Evolutionary conservation across 2,113 vertebrate species (phyloP), one percentile per base, ranked within the genome.

Genomic region (Ginglymostoma cirratum): DNA sequence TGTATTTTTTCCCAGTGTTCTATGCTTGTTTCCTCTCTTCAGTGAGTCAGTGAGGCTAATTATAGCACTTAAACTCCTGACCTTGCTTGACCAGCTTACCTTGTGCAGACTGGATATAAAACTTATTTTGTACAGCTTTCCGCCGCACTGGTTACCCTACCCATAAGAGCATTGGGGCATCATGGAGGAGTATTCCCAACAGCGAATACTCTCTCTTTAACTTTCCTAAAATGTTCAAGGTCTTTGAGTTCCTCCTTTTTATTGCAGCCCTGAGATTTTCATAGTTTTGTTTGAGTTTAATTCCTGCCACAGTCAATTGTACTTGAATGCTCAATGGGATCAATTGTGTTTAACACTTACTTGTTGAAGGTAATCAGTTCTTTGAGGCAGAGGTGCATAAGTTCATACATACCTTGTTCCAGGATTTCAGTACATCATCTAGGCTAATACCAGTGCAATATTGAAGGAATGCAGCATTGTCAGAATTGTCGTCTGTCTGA

Each of bases 41-140:
- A 89, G 24, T 61, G 52, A 52, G 10, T 89, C 27, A 89, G 34
- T 61, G 52, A 61, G 21, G 48, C 52, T 89, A 89, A 89, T 89
- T 89, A 30, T 89, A 89, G 86, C 86, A 89, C 24, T 89, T 89
- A 55, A 55, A 89, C 86, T 89, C 12, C 52, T 61, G 86, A 89
- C 86, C 52, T 48, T 61, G 85, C 52, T 24, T 87, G 7, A 89
- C 86, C 24, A 34, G 27, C 86, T 89, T 61, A 89, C 86, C 10
- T 27, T 61, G 30, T 34, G 52, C 86, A 61, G 52, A 30, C 2
- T 34, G 55, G 24, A 6, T 61, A 89, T 61, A 89, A 89, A 61
- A 89, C 10, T 52, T 61, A 5, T 27, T 89, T 12, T 34, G 30
- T 38, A n/a, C 1, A 12, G 12, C n/a, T 34, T 80, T 80, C 1